Evolutionary conservation across 1,140 invertebrate species (phyloP).

Genomic region (Rhizoglyphus robini): DNA sequence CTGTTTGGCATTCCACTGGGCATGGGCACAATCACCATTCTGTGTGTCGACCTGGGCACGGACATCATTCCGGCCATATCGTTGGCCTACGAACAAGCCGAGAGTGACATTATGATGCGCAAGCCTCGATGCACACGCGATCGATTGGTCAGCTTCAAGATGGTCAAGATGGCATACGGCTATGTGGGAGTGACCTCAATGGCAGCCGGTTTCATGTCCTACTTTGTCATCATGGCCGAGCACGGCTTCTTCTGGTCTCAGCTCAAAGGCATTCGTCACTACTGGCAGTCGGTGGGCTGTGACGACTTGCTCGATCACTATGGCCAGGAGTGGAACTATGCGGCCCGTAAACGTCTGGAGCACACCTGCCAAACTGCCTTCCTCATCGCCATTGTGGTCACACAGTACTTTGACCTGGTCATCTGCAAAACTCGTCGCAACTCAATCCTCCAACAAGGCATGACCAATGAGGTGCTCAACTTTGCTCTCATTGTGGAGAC

Average conservation of each 20-base stretch:
- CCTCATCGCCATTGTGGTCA: constrained; percentile 91
- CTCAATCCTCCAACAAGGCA: constrained; percentile 48
- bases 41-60: constrained; percentile 98
- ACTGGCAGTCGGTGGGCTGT: constrained; percentile 37
- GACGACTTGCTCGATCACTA: constrained; percentile 40
- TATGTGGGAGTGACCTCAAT: constrained; percentile 45
- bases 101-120: constrained; percentile 93
- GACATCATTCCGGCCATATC: constrained; percentile 95
- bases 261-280: constrained; percentile 34
- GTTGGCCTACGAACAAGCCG: constrained; percentile 87
- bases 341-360: constrained; percentile 82
- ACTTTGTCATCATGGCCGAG: constrained; percentile 41
- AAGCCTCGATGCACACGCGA: constrained; percentile 82
- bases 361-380: constrained; percentile 96
- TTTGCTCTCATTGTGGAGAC: constrained; percentile 60
- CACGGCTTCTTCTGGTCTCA: constrained; percentile 37
- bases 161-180: constrained; percentile 32
- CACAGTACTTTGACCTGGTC: constrained; percentile 54
- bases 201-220: constrained; percentile 42
- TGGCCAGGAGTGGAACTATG: constrained; percentile 57
- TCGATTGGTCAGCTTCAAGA: constrained; percentile 83
- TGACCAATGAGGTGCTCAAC: constrained; percentile 47
- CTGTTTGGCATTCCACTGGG: constrained; percentile 89
- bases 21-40: constrained; percentile 92
- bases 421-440: constrained; percentile 51